phyloP scores from a whole-genome alignment of 1,140 invertebrate genomes.

The Homarus americanus region DNA sequence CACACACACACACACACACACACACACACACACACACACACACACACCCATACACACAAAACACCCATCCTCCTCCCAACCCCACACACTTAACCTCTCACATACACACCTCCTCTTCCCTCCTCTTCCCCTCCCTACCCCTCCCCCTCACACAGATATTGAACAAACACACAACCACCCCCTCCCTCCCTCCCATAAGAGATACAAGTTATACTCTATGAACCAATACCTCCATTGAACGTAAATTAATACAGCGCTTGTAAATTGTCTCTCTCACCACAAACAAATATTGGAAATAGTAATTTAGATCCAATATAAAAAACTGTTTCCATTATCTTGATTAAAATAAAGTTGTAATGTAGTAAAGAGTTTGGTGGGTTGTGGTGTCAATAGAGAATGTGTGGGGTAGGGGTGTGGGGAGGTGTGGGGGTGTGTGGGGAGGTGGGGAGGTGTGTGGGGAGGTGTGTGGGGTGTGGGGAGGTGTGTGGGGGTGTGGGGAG shows the following conservation, averaged over 20 bases:
- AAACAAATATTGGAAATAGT: background rate
- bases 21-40: background rate
- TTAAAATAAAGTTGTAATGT: background rate
- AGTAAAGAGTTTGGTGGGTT: background rate
- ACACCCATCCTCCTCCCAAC: too few relatives aligned
- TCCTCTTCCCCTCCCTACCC: too few relatives aligned
- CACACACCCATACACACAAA: background rate
- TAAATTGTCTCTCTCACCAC: background rate
- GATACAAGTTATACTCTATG: too few relatives aligned
- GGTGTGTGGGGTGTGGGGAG: too few relatives aligned
- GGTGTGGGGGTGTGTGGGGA: too few relatives aligned
- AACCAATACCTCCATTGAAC: background rate
- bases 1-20: constrained; percentile 3
- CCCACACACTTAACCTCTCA: too few relatives aligned
- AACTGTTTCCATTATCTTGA: background rate
- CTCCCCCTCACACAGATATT: too few relatives aligned
- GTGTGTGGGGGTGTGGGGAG: too few relatives aligned
- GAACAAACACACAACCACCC: too few relatives aligned
- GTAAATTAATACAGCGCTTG: background rate
- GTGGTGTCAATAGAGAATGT: background rate
- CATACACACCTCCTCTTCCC: too few relatives aligned
- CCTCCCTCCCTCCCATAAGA: too few relatives aligned
- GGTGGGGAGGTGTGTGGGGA: too few relatives aligned
- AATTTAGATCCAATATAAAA: background rate
- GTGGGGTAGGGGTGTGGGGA: background rate